Base-by-base conservation (phyloP, 2,888 invertebrate genomes). In the Hirtodrosophila duncani region DNA sequence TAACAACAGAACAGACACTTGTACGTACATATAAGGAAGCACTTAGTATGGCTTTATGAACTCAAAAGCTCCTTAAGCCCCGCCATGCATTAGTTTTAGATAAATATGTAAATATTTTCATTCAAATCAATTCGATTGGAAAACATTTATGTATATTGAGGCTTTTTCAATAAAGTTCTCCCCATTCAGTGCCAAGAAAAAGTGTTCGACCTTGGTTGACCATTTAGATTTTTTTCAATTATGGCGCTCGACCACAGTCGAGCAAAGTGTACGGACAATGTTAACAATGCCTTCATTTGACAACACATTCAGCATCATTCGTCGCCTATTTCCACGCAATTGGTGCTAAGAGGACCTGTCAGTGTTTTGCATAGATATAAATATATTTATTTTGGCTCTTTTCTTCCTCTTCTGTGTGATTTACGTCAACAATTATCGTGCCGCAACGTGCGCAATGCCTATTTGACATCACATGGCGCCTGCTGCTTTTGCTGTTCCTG, bases 401-500 rank as follows among this genome's bases (percentile, higher is more conserved):
- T 42, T 16, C 9, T 30, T 34, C 27, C 43, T 29, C 29, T 41
- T 51, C 24, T 44, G 27, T 41, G 50, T 75, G 80, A 80, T 80
- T 75, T 80, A 77, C 80, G 80, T 61, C 63, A 61, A 64, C 72
- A 80, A 80, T 80, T 71, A 67, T 71, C 53, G 37, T 38, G 30
- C 50, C 29, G 53, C 58, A 67, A 63, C 67, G 71, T 67, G 62
- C 62, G 26, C 29, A 17, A 30, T 50, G 29, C 41, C 42, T 46
- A 53, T 53, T 59, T 50, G 46, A 50, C 58, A 66, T n/a, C n/a
- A n/a, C n/a, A n/a, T n/a, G n/a, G n/a, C n/a, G n/a, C n/a, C n/a
- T n/a, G n/a, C n/a, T n/a, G n/a, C n/a, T n/a, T 51, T 34, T 41
- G 41, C 20, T 38, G 29, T 29, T 39, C 10, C 23, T 27, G 20